Evolutionary conservation across 64 coral and sea anemone species (phyloP).

Genomic region (Montipora sp.): DNA sequence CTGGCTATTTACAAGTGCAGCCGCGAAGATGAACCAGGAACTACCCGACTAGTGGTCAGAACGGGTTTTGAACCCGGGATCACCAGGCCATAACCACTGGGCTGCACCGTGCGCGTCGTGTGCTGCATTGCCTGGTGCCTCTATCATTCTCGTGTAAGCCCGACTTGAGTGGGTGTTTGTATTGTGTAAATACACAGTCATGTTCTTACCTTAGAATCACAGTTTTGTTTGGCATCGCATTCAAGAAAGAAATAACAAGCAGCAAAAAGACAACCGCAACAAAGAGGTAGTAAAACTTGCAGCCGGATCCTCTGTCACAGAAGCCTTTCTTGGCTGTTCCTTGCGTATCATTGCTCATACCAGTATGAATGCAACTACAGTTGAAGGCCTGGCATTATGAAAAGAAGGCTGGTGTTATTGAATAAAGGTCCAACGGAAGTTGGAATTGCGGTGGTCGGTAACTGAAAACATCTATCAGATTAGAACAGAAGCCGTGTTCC

Average conservation of each 20-base stretch:
- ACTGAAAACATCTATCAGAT: too few relatives aligned
- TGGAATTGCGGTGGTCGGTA: background rate
- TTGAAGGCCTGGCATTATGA: background rate
- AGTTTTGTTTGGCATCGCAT: conserved; percentile 39
- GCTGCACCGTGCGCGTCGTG: too few relatives aligned
- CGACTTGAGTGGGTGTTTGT: too few relatives aligned
- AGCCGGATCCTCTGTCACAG: conserved; percentile 21
- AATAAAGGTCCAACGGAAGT: background rate
- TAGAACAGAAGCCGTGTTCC: background rate
- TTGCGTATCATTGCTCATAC: background rate
- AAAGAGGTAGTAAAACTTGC: conserved; percentile 11
- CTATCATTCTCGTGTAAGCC: too few relatives aligned
- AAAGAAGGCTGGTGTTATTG: background rate
- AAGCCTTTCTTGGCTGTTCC: background rate
- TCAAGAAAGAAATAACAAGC: background rate
- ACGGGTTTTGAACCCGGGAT: too few relatives aligned
- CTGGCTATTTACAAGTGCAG: too few relatives aligned
- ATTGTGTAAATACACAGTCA: background rate
- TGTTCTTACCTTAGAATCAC: conserved; percentile 36
- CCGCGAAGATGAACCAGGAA: too few relatives aligned
- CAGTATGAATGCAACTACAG: conserved; percentile 1
- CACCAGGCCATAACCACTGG: too few relatives aligned
- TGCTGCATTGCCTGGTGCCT: too few relatives aligned
- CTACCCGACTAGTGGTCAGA: too few relatives aligned
- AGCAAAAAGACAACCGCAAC: background rate